Conservation (phyloP, 2,888 invertebrate genomes). For the Timema cristinae region DNA sequence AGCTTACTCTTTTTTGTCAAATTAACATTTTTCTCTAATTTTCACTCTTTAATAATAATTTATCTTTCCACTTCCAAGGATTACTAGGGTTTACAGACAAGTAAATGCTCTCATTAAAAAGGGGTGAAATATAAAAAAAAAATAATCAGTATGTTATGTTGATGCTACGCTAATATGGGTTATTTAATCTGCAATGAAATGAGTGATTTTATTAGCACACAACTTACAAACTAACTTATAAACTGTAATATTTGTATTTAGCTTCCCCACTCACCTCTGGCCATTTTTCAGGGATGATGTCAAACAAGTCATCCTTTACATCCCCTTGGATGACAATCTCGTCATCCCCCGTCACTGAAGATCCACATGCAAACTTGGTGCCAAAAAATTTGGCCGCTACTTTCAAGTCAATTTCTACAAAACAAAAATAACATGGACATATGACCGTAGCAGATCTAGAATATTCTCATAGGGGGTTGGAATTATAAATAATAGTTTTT, state of each 20-base stretch:
- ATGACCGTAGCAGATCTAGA: no score
- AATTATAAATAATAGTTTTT: no score
- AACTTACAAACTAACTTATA: not conserved
- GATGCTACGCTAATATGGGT: no score
- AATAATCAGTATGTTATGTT: not conserved
- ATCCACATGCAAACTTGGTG: slow-evolving; percentile 97
- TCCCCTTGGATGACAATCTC: slow-evolving; percentile 99
- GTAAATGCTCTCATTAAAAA: no score
- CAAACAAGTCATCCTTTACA: slow-evolving; percentile 96
- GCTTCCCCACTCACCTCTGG: slow-evolving; percentile 62
- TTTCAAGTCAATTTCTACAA: slow-evolving; percentile 91
- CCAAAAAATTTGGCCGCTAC: slow-evolving; percentile 98
- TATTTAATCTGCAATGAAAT: no score
- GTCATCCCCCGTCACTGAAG: slow-evolving; percentile 97
- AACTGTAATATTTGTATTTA: not conserved
- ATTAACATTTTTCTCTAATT: no score
- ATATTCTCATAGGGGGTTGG: no score
- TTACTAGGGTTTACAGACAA: no score
- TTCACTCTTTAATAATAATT: no score
- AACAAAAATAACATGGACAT: slow-evolving; percentile 33
- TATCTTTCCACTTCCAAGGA: no score
- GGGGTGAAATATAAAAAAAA: not conserved
- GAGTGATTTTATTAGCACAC: no score
- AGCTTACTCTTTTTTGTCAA: no score
- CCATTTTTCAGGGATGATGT: slow-evolving; percentile 98